Percentiles rank a stretch among this genome's conserved stretches.
These are phyloP conservation scores for Dryoscopus gambensis DNA, from an alignment of 2,113 vertebrate genomes.

Conservation along the genomic window DNA sequence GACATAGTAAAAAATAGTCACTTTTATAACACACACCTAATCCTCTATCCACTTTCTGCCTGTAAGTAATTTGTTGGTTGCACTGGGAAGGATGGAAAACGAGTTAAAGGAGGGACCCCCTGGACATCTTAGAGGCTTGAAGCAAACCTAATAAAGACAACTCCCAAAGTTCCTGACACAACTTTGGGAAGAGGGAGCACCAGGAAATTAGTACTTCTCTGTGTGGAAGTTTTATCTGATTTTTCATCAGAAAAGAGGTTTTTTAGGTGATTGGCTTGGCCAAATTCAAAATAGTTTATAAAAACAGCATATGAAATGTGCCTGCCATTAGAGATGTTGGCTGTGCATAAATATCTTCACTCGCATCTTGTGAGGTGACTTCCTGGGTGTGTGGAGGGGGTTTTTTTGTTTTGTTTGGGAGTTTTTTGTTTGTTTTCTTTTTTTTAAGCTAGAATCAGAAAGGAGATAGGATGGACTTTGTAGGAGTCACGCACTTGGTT, in stretches of 20 bases:
- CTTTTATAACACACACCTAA: background rate
- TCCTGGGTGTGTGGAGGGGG: background rate
- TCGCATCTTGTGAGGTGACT: accelerated
- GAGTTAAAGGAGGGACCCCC: background rate
- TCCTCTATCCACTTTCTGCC: background rate
- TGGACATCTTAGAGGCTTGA: background rate
- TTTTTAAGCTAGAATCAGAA: background rate
- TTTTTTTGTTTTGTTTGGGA: background rate
- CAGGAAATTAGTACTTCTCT: background rate
- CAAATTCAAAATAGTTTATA: background rate
- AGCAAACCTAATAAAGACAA: background rate
- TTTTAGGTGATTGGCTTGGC: background rate
- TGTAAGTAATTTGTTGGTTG: background rate
- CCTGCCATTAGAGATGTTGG: background rate
- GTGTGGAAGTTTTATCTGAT: background rate
- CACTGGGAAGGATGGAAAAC: background rate
- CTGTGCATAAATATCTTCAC: background rate
- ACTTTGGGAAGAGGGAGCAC: background rate
- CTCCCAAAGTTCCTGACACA: accelerated
- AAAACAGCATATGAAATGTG: background rate
- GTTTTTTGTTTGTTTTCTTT: accelerated
- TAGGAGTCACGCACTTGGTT: background rate
- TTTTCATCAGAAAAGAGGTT: background rate
- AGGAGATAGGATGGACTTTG: background rate
- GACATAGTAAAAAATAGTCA: background rate